Evolutionary conservation across 2,797 vertebrate species (phyloP).

Genomic region (Amblyraja radiata): DNA sequence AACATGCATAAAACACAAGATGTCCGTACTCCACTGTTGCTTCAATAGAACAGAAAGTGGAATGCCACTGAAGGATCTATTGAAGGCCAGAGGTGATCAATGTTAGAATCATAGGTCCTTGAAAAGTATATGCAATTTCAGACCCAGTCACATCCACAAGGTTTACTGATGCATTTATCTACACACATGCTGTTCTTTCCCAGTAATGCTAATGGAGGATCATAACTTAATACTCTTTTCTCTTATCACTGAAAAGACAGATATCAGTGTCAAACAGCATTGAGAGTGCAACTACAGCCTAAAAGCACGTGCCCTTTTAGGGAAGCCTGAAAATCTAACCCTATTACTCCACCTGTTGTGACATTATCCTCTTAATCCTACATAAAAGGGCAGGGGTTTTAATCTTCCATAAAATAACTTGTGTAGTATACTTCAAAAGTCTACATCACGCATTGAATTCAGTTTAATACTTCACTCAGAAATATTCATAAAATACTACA

Average conservation of each 20-base stretch:
- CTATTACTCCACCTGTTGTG: neutral
- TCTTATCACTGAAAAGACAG: neutral
- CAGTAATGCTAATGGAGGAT: neutral
- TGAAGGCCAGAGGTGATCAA: neutral
- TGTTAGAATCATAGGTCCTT: neutral
- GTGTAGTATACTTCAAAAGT: neutral
- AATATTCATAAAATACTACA: neutral
- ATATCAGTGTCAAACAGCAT: neutral
- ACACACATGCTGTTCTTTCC: neutral
- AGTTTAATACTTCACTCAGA: neutral
- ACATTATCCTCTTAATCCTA: neutral
- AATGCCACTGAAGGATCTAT: neutral
- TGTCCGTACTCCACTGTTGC: too few species aligned
- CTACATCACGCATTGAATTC: neutral
- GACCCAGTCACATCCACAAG: neutral
- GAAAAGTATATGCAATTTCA: neutral
- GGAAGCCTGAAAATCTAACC: neutral
- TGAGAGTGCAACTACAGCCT: neutral
- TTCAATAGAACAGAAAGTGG: neutral
- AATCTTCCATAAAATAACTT: neutral
- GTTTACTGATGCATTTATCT: neutral
- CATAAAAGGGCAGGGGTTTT: neutral
- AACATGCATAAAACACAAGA: too few species aligned
- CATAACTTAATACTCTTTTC: neutral
- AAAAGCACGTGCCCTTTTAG: neutral